Evolutionary conservation across 2,797 vertebrate species (phyloP).

Genomic region (Sebastes nivosus): DNA sequence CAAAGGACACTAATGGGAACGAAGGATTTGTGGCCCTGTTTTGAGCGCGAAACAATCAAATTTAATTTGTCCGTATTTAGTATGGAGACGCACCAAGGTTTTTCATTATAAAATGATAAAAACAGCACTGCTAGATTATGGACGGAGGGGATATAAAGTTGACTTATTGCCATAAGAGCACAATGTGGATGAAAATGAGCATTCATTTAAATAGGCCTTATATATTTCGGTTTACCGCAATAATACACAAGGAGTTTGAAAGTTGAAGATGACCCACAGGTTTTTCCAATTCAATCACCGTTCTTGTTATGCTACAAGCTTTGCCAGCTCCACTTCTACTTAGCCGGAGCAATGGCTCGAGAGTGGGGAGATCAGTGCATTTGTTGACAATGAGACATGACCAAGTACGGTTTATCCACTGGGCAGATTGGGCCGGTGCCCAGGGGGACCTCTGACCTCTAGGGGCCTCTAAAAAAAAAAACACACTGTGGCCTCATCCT

Average conservation of each 20-base stretch:
- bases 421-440: too few relatives aligned
- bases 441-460: too few relatives aligned
- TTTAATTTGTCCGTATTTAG: neutral
- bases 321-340: neutral
- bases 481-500: too few relatives aligned
- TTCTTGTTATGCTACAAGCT: neutral
- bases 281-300: too few relatives aligned
- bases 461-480: too few relatives aligned
- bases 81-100: neutral
- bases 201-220: neutral
- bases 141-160: neutral
- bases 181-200: neutral
- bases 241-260: too few relatives aligned
- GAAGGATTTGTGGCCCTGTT: neutral
- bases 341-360: neutral
- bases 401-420: accelerated
- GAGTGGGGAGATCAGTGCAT: neutral
- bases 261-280: too few relatives aligned
- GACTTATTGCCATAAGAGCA: neutral
- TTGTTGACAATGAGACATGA: neutral
- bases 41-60: neutral
- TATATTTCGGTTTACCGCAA: accelerated
- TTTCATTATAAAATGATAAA: neutral
- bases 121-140: neutral
- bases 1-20: neutral